Evolutionary conservation across 2,888 invertebrate genomes (phyloP).

Genomic region (Eueremaeus valkanovi): DNA sequence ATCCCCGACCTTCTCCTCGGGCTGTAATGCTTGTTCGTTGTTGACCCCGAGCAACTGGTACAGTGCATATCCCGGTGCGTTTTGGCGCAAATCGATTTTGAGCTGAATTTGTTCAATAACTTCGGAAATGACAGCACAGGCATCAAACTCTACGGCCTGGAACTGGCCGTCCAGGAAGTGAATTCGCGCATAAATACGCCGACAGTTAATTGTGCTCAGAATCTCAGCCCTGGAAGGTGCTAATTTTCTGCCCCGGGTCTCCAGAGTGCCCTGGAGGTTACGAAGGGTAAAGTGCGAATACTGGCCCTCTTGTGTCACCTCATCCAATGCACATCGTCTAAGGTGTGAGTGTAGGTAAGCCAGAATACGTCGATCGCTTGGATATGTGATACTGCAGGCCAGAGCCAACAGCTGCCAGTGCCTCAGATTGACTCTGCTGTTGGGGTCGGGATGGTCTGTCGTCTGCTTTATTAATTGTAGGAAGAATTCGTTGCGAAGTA

Average conservation of each 20-base stretch:
- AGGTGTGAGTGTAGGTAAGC: conserved; percentile 84
- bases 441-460: conserved; percentile 69
- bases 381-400: conserved; percentile 75
- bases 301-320: conserved; percentile 86
- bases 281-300: conserved; percentile 89
- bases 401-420: conserved; percentile 87
- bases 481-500: conserved; percentile 80
- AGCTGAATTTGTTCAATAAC: conserved; percentile 58
- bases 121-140: conserved; percentile 83
- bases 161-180: conserved; percentile 91
- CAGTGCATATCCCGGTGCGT: conserved; percentile 82
- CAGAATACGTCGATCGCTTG: conserved; percentile 76
- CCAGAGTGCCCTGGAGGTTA: conserved; percentile 57
- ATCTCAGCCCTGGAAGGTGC: conserved; percentile 90
- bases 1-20: conserved; percentile 83
- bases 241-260: conserved; percentile 71
- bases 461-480: conserved; percentile 89
- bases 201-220: conserved; percentile 75
- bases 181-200: conserved; percentile 84
- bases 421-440: conserved; percentile 75
- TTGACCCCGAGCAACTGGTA: conserved; percentile 78
- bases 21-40: conserved; percentile 70
- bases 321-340: conserved; percentile 79
- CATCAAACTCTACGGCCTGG: conserved; percentile 90
- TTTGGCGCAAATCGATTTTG: conserved; percentile 78